phyloP scores from a whole-genome alignment of 2,113 vertebrate genomes.

The Grammomys dolichurus region DNA sequence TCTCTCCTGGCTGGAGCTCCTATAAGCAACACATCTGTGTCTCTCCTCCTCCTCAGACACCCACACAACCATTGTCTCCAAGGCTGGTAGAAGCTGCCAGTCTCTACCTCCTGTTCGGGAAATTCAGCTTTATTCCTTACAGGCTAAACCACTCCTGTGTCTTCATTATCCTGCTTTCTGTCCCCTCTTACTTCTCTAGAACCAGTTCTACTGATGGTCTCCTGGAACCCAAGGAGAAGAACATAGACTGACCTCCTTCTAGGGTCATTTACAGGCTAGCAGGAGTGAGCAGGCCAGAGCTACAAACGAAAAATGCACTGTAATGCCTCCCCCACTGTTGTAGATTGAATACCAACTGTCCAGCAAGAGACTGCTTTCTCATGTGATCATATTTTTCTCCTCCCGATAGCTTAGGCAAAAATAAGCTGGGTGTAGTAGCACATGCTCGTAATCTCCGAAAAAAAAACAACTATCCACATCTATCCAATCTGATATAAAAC shows the following conservation, averaged over 20 bases:
- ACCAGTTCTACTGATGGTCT: not conserved
- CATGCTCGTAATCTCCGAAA: not conserved
- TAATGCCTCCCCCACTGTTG: not conserved
- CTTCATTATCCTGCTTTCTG: not conserved
- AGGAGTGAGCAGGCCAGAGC: not conserved
- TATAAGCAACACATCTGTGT: not conserved
- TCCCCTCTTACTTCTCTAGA: not conserved
- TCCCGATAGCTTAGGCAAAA: conserved; percentile 34
- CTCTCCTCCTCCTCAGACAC: not conserved
- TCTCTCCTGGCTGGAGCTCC: not conserved
- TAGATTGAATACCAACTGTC: not conserved
- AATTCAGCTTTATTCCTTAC: not conserved
- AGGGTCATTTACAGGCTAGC: not conserved
- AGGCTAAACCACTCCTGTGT: not conserved
- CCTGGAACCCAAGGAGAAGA: not conserved
- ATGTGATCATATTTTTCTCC: not conserved
- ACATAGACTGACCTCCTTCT: not conserved
- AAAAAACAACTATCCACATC: not conserved
- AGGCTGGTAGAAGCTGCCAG: not conserved
- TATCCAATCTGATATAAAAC: not conserved
- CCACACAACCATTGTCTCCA: not conserved
- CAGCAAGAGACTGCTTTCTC: not conserved
- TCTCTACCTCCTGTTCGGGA: not conserved
- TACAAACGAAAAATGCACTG: not conserved
- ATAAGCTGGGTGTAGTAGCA: not conserved